Conservation (phyloP, 2,888 invertebrate genomes). For the Archips xylosteana region DNA sequence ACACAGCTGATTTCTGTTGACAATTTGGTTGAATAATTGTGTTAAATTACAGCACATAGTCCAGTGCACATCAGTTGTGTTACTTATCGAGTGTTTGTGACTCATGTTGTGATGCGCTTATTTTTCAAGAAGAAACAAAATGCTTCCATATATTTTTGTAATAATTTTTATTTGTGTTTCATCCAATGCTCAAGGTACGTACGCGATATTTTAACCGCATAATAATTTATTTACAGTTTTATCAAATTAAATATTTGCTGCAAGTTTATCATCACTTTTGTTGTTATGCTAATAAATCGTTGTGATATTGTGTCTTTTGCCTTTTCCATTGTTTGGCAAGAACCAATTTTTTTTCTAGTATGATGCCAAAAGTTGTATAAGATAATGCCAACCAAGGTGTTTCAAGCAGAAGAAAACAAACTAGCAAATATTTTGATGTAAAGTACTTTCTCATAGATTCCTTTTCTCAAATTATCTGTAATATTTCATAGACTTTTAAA, state of each 20-base stretch:
- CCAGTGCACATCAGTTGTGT: background rate
- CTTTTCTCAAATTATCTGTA: background rate
- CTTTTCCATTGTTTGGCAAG: background rate
- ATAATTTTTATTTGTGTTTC: conserved; percentile 23
- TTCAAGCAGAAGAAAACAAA: too few relatives aligned
- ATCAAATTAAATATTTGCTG: background rate
- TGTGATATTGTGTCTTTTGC: background rate
- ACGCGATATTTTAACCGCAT: too few relatives aligned
- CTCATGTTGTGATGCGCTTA: conserved; percentile 14
- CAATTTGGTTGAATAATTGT: background rate
- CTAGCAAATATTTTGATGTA: too few relatives aligned
- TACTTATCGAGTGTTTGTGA: conserved; percentile 9
- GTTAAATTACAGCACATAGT: background rate
- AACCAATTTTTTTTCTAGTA: background rate
- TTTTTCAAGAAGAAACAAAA: conserved; percentile 7
- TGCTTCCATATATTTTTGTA: conserved; percentile 32
- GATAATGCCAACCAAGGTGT: background rate
- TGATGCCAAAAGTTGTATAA: background rate
- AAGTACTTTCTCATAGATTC: too few relatives aligned
- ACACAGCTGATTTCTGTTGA: conserved; percentile 54
- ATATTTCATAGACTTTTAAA: background rate
- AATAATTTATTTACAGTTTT: background rate
- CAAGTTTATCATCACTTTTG: background rate
- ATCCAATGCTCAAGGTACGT: conserved; percentile 13
- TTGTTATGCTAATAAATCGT: background rate